These are phyloP conservation scores for Tribolium freemani DNA, from an alignment of 2,888 invertebrate genomes.

Conservation along the genomic window DNA sequence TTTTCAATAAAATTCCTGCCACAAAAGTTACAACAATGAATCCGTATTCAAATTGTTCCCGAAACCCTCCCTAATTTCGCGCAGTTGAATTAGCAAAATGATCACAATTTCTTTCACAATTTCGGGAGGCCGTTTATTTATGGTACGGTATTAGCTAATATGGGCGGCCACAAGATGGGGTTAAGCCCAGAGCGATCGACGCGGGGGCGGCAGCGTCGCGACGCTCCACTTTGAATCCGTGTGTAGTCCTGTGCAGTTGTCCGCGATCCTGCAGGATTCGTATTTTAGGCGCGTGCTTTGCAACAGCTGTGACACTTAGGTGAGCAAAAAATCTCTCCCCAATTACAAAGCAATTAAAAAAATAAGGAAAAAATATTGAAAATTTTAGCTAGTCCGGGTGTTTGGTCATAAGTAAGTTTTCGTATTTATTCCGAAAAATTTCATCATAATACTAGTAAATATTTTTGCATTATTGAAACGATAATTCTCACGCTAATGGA, in stretches of 20 bases:
- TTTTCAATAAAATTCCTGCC: background rate
- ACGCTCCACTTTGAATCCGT: conserved; percentile 35
- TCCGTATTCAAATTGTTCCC: background rate
- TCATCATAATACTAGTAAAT: too few species aligned
- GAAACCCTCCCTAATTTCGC: background rate
- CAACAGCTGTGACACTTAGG: conserved; percentile 32
- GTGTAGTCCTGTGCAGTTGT: conserved; percentile 37
- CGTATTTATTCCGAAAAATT: too few species aligned
- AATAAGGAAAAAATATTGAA: too few species aligned
- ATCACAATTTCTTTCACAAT: background rate
- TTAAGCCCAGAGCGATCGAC: conserved; percentile 20
- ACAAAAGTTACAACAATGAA: background rate
- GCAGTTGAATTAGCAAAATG: background rate
- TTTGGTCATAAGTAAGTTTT: too few species aligned
- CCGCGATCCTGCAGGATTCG: conserved; percentile 19
- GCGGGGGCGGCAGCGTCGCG: conserved; percentile 42
- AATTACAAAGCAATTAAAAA: too few species aligned
- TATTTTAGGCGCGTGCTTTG: conserved; percentile 25
- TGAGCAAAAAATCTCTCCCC: conserved; percentile 4
- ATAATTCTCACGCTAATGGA: too few species aligned
- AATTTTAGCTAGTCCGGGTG: too few species aligned
- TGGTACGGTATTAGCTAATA: background rate
- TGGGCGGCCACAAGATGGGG: conserved; percentile 41
- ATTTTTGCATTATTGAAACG: too few species aligned
- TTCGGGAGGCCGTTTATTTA: background rate